A percentile compares a stretch with the other conserved stretches of the same genome.
Evolutionary conservation across 2,888 invertebrate genomes (phyloP).

Genomic region (Hydrotaea cyrtoneurina): DNA sequence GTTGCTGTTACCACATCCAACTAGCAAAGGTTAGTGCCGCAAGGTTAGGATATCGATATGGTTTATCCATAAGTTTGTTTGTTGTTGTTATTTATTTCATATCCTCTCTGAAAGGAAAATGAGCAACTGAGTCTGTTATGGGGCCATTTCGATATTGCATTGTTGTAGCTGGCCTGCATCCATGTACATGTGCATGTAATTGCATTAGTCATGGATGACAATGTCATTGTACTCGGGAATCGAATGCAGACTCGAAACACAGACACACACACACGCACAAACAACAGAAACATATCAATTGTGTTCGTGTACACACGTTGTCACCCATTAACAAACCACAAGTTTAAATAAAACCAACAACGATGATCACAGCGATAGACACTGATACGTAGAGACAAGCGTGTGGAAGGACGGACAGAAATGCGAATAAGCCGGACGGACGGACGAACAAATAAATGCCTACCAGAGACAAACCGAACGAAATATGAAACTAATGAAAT

Average conservation of each 20-base stretch:
- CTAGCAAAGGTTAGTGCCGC: too few species aligned
- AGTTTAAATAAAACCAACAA: conserved; percentile 47
- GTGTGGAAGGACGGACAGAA: conserved; percentile 18
- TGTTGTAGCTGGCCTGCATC: too few species aligned
- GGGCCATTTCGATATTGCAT: too few species aligned
- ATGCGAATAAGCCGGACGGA: background rate
- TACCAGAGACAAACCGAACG: conserved; percentile 19
- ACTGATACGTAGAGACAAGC: conserved; percentile 38
- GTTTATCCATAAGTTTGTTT: too few species aligned
- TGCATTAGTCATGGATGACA: conserved; percentile 28
- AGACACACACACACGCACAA: too few species aligned
- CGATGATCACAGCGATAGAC: conserved; percentile 41
- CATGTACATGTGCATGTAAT: background rate
- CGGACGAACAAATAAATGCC: background rate
- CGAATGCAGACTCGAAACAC: background rate
- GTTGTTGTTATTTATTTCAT: too few species aligned
- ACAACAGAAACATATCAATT: conserved; percentile 25
- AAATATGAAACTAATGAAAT: conserved; percentile 55
- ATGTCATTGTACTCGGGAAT: conserved; percentile 35
- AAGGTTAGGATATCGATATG: too few species aligned
- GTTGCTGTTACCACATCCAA: too few species aligned
- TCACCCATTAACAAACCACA: conserved; percentile 48
- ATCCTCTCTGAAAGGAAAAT: too few species aligned
- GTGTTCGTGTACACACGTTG: conserved; percentile 32
- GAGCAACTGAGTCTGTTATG: too few species aligned